These are phyloP conservation scores for Pogonus chalceus DNA, from an alignment of 1,140 invertebrate species.

Conservation along the genomic window DNA sequence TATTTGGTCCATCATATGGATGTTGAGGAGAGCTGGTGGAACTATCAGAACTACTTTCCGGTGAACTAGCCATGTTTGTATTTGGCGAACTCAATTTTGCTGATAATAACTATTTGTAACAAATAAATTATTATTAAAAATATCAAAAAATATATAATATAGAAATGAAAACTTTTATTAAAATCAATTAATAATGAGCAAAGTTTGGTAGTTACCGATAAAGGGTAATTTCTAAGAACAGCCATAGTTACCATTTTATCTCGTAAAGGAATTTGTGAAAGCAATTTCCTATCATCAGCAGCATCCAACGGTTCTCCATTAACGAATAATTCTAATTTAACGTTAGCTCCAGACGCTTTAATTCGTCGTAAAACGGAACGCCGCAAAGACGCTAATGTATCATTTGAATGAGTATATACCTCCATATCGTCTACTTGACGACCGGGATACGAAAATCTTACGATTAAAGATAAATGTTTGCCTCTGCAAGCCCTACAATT, in stretches of 20 bases:
- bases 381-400: conserved; percentile 75
- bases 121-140: conserved; percentile 12
- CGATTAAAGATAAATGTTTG: conserved; percentile 75
- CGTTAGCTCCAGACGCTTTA: conserved; percentile 58
- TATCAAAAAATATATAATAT: no score
- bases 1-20: conserved; percentile 63
- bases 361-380: conserved; percentile 64
- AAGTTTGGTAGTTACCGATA: not conserved
- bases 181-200: not conserved
- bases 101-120: conserved; percentile 56
- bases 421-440: conserved; percentile 88
- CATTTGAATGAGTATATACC: conserved; percentile 87
- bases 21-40: conserved; percentile 81
- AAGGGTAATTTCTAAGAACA: conserved; percentile 1
- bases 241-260: conserved; percentile 77
- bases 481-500: conserved; percentile 77
- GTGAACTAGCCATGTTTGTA: conserved; percentile 74
- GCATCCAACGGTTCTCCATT: conserved; percentile 84
- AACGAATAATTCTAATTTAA: conserved; percentile 82
- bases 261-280: conserved; percentile 75
- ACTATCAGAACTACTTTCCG: conserved; percentile 48
- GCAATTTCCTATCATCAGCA: conserved; percentile 76
- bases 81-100: conserved; percentile 76
- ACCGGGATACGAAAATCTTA: conserved; percentile 83
- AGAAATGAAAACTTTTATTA: conserved; percentile 3